A percentile compares a stretch with the other conserved stretches of the same genome.
Evolutionary conservation across 2,113 vertebrate species (phyloP).

Genomic region (Hyperoodon ampullatus): DNA sequence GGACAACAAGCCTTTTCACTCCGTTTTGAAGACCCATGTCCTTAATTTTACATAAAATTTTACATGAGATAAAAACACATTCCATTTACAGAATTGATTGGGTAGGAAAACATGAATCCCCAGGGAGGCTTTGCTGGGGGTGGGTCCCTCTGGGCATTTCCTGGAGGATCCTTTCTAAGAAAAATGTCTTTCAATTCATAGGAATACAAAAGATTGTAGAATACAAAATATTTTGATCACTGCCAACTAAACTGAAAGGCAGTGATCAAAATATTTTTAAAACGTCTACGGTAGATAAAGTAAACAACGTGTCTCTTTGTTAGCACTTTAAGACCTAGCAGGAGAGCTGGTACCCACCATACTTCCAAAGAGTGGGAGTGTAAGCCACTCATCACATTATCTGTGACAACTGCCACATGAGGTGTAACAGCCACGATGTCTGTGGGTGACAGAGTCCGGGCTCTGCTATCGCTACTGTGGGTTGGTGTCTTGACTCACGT

Average conservation of each 20-base stretch:
- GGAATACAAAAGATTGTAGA: background rate
- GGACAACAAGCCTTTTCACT: background rate
- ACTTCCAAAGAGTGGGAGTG: fast-evolving
- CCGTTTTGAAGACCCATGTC: fast-evolving
- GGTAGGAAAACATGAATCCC: background rate
- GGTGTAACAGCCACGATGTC: fast-evolving
- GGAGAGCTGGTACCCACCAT: background rate
- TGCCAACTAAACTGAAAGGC: background rate
- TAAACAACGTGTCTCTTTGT: fast-evolving
- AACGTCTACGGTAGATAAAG: fast-evolving
- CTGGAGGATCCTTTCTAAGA: background rate
- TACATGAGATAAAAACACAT: background rate
- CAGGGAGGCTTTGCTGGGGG: background rate
- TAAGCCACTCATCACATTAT: fast-evolving
- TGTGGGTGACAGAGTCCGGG: background rate
- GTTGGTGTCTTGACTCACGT: fast-evolving
- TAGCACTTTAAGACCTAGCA: fast-evolving
- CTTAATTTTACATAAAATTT: background rate
- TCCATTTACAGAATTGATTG: background rate
- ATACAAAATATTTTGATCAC: too few relatives aligned
- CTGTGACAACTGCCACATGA: background rate
- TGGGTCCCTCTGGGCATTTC: background rate
- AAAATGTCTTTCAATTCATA: background rate
- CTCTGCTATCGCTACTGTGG: too few relatives aligned
- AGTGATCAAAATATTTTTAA: background rate